Evolutionary conservation across 2,113 vertebrate species (phyloP).

Genomic region (Dryoscopus gambensis): DNA sequence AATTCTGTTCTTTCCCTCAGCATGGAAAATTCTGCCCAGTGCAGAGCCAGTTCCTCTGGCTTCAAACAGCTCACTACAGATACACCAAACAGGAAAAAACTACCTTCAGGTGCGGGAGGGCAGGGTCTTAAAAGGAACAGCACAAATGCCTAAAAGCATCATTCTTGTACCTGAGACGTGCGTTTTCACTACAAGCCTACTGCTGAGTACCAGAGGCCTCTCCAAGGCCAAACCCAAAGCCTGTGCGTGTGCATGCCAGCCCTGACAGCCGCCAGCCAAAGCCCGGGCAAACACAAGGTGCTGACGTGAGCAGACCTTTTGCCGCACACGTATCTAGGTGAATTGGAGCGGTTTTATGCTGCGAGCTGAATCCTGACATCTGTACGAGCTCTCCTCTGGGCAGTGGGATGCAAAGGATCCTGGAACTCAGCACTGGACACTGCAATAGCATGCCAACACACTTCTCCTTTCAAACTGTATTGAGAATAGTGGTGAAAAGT

Average conservation of each 20-base stretch:
- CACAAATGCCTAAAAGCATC: neutral
- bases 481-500: neutral
- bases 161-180: neutral
- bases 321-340: accelerated
- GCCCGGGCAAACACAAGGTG: neutral
- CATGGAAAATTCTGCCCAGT: neutral
- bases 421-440: neutral
- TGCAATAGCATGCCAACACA: neutral
- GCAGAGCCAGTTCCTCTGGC: neutral
- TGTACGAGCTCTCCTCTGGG: accelerated
- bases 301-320: accelerated
- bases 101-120: neutral
- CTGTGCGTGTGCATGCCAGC: neutral
- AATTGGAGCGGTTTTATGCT: accelerated
- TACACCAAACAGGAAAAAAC: neutral
- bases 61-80: neutral
- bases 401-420: neutral
- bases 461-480: neutral
- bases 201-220: neutral
- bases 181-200: neutral
- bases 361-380: accelerated
- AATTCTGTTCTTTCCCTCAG: neutral
- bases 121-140: neutral
- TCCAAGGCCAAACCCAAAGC: neutral
- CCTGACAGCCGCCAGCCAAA: neutral